Evolutionary conservation across 2,797 vertebrate genomes (phyloP).

Genomic region (Syngnathus acus): DNA sequence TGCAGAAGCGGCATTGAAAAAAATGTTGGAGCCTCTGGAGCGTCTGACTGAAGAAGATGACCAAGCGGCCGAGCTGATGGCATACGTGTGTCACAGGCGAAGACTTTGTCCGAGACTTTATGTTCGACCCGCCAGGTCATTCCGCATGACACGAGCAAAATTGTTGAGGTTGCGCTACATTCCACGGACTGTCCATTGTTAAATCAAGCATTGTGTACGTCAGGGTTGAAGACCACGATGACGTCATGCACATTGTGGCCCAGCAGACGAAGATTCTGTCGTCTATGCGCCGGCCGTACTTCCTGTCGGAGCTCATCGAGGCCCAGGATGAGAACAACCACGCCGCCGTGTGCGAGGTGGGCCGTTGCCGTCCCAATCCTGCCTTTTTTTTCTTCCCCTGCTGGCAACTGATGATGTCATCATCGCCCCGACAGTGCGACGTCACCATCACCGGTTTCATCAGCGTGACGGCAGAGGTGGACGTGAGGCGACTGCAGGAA

Average conservation of each 20-base stretch:
- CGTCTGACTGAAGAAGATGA: slow-evolving; percentile 1
- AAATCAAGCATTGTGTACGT: background rate
- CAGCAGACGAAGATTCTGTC: slow-evolving; percentile 55
- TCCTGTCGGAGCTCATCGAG: slow-evolving; percentile 75
- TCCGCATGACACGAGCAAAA: background rate
- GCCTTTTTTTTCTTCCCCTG: no score
- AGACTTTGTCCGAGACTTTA: slow-evolving; percentile 62
- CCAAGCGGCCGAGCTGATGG: slow-evolving; percentile 37
- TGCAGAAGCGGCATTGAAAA: slow-evolving; percentile 63
- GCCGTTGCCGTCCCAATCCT: slow-evolving; percentile 17
- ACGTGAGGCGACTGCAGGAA: slow-evolving; percentile 65
- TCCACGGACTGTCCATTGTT: background rate
- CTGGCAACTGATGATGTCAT: background rate
- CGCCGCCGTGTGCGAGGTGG: slow-evolving; percentile 80
- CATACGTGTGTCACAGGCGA: slow-evolving; percentile 70
- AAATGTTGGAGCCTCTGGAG: slow-evolving; percentile 70
- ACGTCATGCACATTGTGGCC: slow-evolving; percentile 71
- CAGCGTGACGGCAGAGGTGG: slow-evolving; percentile 67
- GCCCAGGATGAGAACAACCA: slow-evolving; percentile 68
- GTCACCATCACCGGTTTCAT: slow-evolving; percentile 74
- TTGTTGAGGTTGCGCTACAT: background rate
- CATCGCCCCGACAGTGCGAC: slow-evolving; percentile 59
- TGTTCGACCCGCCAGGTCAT: slow-evolving; percentile 78
- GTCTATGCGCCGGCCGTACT: slow-evolving; percentile 58
- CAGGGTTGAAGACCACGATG: slow-evolving; percentile 84